Percentiles rank a stretch among this genome's conserved stretches.
Conservation (phyloP, 2,888 invertebrate species). For the Sipunculus nudus region DNA sequence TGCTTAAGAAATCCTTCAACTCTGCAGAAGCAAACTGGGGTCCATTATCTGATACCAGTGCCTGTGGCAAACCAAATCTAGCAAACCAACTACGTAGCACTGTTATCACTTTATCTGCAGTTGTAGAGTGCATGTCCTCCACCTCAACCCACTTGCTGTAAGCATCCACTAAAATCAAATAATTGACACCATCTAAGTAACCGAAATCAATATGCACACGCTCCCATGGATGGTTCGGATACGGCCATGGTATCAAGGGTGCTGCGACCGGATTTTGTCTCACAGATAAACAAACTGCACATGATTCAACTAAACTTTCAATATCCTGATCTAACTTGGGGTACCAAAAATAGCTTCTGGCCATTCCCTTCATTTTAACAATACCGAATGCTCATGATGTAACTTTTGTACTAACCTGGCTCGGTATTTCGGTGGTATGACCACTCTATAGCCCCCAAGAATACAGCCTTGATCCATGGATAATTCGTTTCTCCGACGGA, state of each 20-base stretch:
- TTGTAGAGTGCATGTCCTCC: neutral
- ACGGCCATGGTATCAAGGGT: slow-evolving; percentile 7
- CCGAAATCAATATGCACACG: slow-evolving; percentile 9
- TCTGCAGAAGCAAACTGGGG: slow-evolving; percentile 6
- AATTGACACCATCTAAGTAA: neutral
- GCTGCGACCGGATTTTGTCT: neutral
- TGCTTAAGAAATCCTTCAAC: slow-evolving; percentile 5
- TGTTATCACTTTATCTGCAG: slow-evolving; percentile 1
- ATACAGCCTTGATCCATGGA: neutral
- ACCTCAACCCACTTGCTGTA: slow-evolving; percentile 8
- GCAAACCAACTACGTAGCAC: neutral
- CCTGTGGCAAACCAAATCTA: slow-evolving; percentile 7
- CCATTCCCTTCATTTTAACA: neutral
- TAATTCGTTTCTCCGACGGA: neutral
- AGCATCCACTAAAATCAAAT: neutral
- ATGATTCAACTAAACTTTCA: neutral
- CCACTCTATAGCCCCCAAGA: neutral
- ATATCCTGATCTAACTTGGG: slow-evolving; percentile 7
- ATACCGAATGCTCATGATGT: neutral
- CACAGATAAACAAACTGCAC: neutral
- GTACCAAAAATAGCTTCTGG: neutral
- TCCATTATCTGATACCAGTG: slow-evolving; percentile 14
- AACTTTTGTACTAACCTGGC: neutral
- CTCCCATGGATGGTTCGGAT: slow-evolving; percentile 3
- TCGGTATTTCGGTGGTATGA: neutral